Base-by-base conservation (phyloP, 2,888 invertebrate genomes). In the Tenthredo livida region DNA sequence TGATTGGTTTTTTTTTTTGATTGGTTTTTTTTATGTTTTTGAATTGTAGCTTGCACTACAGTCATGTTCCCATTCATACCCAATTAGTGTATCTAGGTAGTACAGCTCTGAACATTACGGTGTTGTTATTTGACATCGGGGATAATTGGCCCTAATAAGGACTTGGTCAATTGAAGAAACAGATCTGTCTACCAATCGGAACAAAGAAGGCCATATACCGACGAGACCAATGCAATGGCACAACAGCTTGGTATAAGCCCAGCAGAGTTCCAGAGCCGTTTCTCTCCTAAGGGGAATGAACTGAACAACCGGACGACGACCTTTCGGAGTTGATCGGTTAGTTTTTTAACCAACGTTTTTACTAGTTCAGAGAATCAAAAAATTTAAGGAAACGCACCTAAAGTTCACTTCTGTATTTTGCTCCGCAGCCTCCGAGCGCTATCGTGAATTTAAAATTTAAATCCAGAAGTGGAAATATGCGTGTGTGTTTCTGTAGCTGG, bases 231-330 rank as follows among this genome's bases (percentile, higher is more conserved):
- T 83, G 65, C 47, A 47, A 67, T 83, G 65, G 70, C 29, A 67
- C 61, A 67, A n/a, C 47, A 37, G 54, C 54, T n/a, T n/a, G 50
- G 6, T 15, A 21, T 70, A 33, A 67, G 43, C 61, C 40, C 58
- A 37, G 77, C n/a, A 10, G 15, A 37, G 67, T 50, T 54, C 33
- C 65, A 29, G 43, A 47, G 67, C 67, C 33, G 67, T 83, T 83
- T 83, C 83, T 70, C 70, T 58, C 47, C 4, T 67, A 54, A 67
- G 83, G 83, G 83, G 65, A 83, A 83, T 83, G 83, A 83, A 83
- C 83, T 67, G 43, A 29, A 83, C 47, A 43, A 37, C 37, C 83
- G 83, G 83, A 67, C 83, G 70, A 83, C 83, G 83, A 83, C 83
- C 83, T 83, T 83, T 83, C 25, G 67, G 47, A 65, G 67, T 67